Conservation (phyloP, 2,797 vertebrate genomes). For the Gambusia yucatana region DNA sequence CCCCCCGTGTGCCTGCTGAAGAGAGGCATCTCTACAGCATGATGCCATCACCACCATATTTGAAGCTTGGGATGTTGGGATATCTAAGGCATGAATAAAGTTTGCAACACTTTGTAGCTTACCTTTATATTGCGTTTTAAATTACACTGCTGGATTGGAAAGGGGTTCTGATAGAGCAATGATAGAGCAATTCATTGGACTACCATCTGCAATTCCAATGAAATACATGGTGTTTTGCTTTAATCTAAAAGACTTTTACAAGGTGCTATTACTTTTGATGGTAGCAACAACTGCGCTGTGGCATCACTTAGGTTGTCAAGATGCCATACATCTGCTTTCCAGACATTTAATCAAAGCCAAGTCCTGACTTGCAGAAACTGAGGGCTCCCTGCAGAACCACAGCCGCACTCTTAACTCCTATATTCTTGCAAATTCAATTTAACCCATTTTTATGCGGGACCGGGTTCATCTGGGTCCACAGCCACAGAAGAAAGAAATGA, state of each 20-base stretch:
- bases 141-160: not conserved
- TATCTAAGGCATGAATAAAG: not conserved
- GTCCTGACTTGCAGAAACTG: slow-evolving; percentile 42
- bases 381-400: slow-evolving; percentile 15
- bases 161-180: not conserved
- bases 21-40: not conserved
- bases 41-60: not conserved
- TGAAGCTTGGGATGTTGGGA: not conserved
- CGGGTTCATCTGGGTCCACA: slow-evolving; percentile 37
- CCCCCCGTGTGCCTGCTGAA: not conserved
- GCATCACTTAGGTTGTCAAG: not conserved
- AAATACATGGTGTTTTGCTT: not conserved
- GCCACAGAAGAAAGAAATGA: slow-evolving; percentile 41
- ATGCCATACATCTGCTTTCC: not conserved
- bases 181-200: not conserved
- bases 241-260: not conserved
- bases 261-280: not conserved
- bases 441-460: slow-evolving; percentile 37
- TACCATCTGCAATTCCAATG: not conserved
- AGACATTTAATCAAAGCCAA: not conserved
- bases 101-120: not conserved
- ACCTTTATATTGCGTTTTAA: not conserved
- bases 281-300: not conserved
- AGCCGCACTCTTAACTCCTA: slow-evolving; percentile 26
- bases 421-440: slow-evolving; percentile 30